Evolutionary conservation across 2,797 vertebrate species (phyloP), one percentile per base, ranked within the genome.

Genomic region (Pitangus sulphuratus): DNA sequence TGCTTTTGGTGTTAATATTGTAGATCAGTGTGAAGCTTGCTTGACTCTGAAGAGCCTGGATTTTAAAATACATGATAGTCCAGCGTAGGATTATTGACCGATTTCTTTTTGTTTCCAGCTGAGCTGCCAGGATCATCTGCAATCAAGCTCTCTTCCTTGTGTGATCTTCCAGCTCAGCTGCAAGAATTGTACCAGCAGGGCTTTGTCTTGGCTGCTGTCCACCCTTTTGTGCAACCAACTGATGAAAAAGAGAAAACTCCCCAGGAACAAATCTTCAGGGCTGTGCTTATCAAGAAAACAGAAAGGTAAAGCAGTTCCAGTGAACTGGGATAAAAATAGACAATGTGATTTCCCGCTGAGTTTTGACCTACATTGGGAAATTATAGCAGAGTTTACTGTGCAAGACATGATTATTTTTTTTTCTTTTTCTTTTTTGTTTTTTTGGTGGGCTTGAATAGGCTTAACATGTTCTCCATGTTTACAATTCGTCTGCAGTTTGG

Each of bases 181-280:
- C 98, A 98, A 97, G 99, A 99, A 78, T 98, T 99, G 57, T 99
- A 99, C 98, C 99, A 99, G 98, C 99, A 99, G 97, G 99, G 99
- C 75, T 99, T 99, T 78, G 62, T 98, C 4, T 98, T 99, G 98
- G 99, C 98, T 7, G 97, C 99, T 45, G 98, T 99, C 87, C 99
- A 99, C 95, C 99, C 99, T 15, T 99, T 99, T 89, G 98, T 99
- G 97, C 99, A 99, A 91, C 98, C 98, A 24, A 98, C 98, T 56
- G 98, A 98, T 44, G 98, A 98, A 9, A 98, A 98, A 93, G 98
- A 98, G 87, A 98, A 98, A 98, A 98, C 98, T 86, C 98, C 98
- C 33, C 99, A 99, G 68, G 98, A 99, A 95, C 99, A 98, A 97
- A 98, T 99, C 89, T 99, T 99, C 98, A 98, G 99, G 90, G 99